Conservation (phyloP, 2,113 vertebrate genomes). For the Mustela nigripes region DNA sequence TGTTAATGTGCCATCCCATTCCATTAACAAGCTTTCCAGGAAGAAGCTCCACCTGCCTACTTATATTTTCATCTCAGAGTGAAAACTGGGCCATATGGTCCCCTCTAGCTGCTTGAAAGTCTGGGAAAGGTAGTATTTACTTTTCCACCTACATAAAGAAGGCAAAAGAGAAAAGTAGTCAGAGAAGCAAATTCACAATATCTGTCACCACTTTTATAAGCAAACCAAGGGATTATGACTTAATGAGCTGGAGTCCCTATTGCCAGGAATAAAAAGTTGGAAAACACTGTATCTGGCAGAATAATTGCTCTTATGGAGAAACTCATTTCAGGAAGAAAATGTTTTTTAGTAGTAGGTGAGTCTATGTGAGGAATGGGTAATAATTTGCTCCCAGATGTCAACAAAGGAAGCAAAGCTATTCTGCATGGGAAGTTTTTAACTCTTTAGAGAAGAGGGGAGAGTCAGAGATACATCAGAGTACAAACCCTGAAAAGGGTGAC, state of each 20-base stretch:
- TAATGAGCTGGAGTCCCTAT: background rate
- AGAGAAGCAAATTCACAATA: background rate
- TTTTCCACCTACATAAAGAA: background rate
- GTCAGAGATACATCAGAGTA: background rate
- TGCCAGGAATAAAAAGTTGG: background rate
- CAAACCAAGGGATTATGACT: background rate
- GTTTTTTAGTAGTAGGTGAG: background rate
- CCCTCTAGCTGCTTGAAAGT: background rate
- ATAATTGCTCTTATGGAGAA: background rate
- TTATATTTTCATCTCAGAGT: background rate
- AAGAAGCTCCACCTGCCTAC: background rate
- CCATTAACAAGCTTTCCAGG: background rate
- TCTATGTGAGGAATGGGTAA: background rate
- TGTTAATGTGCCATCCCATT: background rate
- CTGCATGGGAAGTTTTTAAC: background rate
- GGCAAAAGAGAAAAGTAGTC: background rate
- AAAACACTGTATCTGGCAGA: background rate
- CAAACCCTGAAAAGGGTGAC: background rate
- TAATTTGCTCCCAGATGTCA: background rate
- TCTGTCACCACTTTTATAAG: background rate
- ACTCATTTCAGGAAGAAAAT: background rate
- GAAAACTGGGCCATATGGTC: background rate
- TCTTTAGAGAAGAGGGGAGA: background rate
- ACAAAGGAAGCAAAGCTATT: background rate
- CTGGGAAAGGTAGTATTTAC: background rate